These are phyloP conservation scores for Hedya salicella DNA, from an alignment of 2,888 invertebrate species.

Conservation along the genomic window DNA sequence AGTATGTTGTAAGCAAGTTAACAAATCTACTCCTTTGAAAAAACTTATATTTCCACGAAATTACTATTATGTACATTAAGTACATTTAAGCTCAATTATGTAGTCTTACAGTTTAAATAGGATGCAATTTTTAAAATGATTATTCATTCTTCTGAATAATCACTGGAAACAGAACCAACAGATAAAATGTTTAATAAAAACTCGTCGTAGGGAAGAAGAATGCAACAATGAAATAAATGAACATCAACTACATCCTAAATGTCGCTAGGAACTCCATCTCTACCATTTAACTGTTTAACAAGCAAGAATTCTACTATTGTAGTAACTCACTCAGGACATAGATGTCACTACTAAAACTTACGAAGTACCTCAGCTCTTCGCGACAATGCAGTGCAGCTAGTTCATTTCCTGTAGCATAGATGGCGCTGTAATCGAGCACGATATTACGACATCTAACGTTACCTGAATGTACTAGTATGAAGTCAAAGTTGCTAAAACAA, in stretches of 20 bases:
- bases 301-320: background rate
- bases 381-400: background rate
- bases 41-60: too few relatives aligned
- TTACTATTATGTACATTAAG: too few relatives aligned
- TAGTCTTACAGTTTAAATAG: too few relatives aligned
- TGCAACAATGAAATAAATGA: background rate
- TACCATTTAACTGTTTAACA: background rate
- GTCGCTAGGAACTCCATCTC: constrained; percentile 10
- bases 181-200: too few relatives aligned
- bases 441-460: constrained; percentile 22
- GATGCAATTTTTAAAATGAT: too few relatives aligned
- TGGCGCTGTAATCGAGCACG: background rate
- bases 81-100: too few relatives aligned
- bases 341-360: background rate
- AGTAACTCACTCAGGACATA: background rate
- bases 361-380: background rate
- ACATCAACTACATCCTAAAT: background rate
- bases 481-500: too few relatives aligned
- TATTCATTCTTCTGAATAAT: too few relatives aligned
- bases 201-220: too few relatives aligned
- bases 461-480: background rate
- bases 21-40: too few relatives aligned
- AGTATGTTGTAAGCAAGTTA: too few relatives aligned
- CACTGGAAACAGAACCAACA: too few relatives aligned
- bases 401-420: background rate